These are phyloP conservation scores for Muricea muricata DNA, from an alignment of 92 coral and sea anemone genomes.

Conservation along the genomic window DNA sequence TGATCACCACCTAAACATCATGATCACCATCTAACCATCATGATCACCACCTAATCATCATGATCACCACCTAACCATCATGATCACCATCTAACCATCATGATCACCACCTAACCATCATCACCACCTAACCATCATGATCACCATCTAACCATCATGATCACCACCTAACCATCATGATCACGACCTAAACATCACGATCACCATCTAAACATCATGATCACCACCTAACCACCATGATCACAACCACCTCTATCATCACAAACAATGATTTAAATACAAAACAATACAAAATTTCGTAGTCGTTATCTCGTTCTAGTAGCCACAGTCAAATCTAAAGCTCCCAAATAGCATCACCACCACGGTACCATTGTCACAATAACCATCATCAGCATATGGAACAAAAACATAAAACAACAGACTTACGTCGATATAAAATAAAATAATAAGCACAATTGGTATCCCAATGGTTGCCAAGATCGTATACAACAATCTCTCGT, in stretches of 20 bases:
- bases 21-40: not conserved
- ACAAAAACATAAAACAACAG: not conserved
- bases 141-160: not conserved
- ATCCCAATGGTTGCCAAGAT: constrained; percentile 98
- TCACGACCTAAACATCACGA: not conserved
- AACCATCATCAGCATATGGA: not conserved
- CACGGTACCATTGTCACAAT: not conserved
- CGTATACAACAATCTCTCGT: constrained; percentile 87
- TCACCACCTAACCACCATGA: not conserved
- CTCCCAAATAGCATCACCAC: not conserved
- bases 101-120: not conserved
- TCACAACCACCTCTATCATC: not conserved
- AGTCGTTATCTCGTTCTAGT: too few species aligned
- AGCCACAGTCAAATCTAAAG: too few species aligned
- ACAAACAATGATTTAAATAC: too few species aligned
- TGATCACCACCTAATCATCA: too few species aligned
- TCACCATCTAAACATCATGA: not conserved
- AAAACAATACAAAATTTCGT: too few species aligned
- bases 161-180: not conserved
- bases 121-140: not conserved
- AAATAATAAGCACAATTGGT: constrained; percentile 88
- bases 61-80: too few species aligned
- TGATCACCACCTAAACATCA: too few species aligned
- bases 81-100: not conserved
- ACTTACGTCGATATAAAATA: constrained; percentile 85